Base-by-base conservation (phyloP, 2,888 invertebrate species). In the Cryptocephalus primarius region DNA sequence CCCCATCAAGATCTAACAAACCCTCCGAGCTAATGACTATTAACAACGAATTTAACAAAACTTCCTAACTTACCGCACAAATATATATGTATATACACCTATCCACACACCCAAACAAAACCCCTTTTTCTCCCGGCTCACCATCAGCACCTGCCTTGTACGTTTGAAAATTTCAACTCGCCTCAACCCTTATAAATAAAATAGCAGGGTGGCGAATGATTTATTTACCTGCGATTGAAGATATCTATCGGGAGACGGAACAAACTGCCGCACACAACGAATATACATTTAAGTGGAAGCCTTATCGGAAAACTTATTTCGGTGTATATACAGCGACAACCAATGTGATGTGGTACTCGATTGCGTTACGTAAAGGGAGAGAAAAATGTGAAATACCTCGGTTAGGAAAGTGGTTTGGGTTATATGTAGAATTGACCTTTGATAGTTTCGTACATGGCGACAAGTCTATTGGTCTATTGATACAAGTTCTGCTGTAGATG, bases 191-290 rank as follows among this genome's bases (percentile, higher is more conserved):
- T 47, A 38, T 39, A 42, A 44, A 46, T 47, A 47, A 46, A 47
- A 43, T 38, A 40, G 44, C 36, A 50, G 52, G 52, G 50, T 49
- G 48, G 44, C 38, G 39, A 50, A 51, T 52, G 52, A 54, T 54
- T 52, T 54, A 54, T 52, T 48, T 51, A 54, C 52, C 52, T 48
- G 51, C 50, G 52, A 52, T 54, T 52, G 48, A 49, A 52, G 52
- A 54, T 51, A 46, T 46, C 46, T 47, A 54, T 54, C 50, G 45
- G 46, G 36, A 42, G 47, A 46, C 50, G 39, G 22, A 22, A 22
- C 22, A 22, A 22, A 22, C 22, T 22, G 22, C 22, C 22, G 22
- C 22, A 22, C 22, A 22, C 22, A 22, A 22, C 22, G 22, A 41
- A 46, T 50, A 54, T 46, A 45, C 12, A 12, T 40, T 31, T 12